Conservation (phyloP, 2,797 vertebrate genomes). For the Tympanoctomys barrerae region DNA sequence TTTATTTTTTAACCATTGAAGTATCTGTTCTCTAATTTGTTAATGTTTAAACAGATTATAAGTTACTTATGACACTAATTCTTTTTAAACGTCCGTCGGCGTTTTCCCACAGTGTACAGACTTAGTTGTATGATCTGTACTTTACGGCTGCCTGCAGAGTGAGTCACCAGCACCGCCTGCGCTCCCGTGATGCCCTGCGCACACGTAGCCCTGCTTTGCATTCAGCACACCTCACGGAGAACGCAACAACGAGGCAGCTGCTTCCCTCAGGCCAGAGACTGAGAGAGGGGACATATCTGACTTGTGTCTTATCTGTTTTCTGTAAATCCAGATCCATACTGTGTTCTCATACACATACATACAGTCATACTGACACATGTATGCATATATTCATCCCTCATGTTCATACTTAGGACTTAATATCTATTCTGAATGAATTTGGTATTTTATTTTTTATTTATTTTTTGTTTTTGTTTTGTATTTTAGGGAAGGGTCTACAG, state of each 20-base stretch:
- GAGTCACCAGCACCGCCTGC: accelerated
- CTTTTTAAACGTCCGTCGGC: background rate
- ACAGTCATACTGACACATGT: background rate
- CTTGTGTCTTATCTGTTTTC: background rate
- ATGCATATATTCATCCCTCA: background rate
- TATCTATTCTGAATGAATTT: background rate
- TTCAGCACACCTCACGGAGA: background rate
- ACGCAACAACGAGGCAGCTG: accelerated
- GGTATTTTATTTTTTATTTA: background rate
- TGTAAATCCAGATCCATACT: background rate
- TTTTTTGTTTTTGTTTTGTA: too few species aligned
- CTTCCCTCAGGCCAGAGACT: background rate
- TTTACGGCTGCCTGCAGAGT: background rate
- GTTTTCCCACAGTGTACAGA: background rate
- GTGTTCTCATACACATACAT: background rate
- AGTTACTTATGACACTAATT: background rate
- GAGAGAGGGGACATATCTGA: background rate
- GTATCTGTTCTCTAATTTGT: background rate
- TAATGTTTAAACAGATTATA: background rate
- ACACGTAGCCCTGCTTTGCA: background rate
- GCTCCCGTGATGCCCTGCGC: background rate
- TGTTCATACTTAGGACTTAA: background rate
- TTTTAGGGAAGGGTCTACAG: too few species aligned
- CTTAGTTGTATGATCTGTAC: background rate
- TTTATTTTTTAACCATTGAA: background rate